A percentile compares a stretch with the other conserved stretches of the same genome.
These are phyloP conservation scores for Ceratina calcarata DNA, from an alignment of 1,140 invertebrate genomes.

Conservation along the genomic window DNA sequence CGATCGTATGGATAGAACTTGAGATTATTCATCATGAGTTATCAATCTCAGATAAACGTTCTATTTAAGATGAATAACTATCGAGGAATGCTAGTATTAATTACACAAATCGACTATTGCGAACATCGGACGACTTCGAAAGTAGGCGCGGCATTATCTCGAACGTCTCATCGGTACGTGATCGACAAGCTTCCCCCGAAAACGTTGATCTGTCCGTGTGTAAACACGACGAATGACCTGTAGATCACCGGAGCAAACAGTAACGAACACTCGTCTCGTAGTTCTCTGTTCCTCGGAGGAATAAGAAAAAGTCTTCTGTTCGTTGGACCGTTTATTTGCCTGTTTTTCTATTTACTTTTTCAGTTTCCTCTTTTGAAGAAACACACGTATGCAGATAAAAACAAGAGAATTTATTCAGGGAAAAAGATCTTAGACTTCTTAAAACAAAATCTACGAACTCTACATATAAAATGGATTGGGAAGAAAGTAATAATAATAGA, in stretches of 20 bases:
- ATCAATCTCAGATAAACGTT: too few relatives aligned
- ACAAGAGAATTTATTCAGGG: too few relatives aligned
- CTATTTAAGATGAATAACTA: too few relatives aligned
- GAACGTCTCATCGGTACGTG: not conserved
- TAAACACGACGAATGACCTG: conserved; percentile 39
- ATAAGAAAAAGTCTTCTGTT: conserved; percentile 14
- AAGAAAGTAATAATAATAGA: too few relatives aligned
- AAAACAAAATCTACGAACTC: too few relatives aligned
- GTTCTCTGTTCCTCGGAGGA: too few relatives aligned
- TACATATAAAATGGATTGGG: too few relatives aligned
- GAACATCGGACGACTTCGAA: conserved; percentile 5
- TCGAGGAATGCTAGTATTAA: too few relatives aligned
- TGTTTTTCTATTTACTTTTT: not conserved
- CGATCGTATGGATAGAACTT: too few relatives aligned
- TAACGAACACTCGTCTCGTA: not conserved
- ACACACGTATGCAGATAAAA: too few relatives aligned
- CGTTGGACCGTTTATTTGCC: not conserved
- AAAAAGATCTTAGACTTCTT: too few relatives aligned
- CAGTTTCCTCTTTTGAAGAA: not conserved
- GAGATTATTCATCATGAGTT: too few relatives aligned
- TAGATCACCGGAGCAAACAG: conserved; percentile 16
- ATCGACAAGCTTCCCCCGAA: conserved; percentile 30
- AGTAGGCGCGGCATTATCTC: conserved; percentile 22
- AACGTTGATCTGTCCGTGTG: conserved; percentile 35
- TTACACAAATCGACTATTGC: not conserved